Evolutionary conservation across 2,113 vertebrate genomes (phyloP).

Genomic region (Myotis yumanensis): DNA sequence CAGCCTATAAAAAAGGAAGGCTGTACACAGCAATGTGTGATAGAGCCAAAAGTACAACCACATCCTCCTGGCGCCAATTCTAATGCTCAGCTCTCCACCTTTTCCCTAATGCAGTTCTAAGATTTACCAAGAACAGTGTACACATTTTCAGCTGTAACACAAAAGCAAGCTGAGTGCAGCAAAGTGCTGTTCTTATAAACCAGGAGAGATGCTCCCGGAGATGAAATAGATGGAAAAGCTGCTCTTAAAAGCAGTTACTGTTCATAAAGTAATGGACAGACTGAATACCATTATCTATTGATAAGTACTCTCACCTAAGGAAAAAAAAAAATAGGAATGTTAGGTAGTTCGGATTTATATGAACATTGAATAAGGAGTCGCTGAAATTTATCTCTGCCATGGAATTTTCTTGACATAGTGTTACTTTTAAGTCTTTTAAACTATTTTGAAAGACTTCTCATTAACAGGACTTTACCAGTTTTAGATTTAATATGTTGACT

Average conservation of each 20-base stretch:
- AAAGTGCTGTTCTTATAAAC: constrained; percentile 37
- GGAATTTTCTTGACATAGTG: constrained; percentile 38
- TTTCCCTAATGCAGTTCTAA: not conserved
- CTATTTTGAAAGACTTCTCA: constrained; percentile 58
- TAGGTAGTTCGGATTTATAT: constrained; percentile 38
- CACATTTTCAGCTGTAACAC: not conserved
- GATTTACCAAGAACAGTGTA: constrained; percentile 26
- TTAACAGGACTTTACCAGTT: constrained; percentile 54
- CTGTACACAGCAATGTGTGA: not conserved
- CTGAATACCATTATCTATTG: not conserved
- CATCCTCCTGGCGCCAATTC: not conserved
- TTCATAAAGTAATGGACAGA: constrained; percentile 41
- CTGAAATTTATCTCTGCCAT: constrained; percentile 53
- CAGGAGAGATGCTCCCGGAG: not conserved
- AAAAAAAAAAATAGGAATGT: not conserved
- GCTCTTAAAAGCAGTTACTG: constrained; percentile 38
- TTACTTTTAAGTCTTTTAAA: constrained; percentile 62
- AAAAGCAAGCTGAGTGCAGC: not conserved
- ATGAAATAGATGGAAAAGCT: constrained; percentile 4
- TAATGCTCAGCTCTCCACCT: not conserved
- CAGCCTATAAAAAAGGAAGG: constrained; percentile 7
- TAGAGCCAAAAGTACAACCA: not conserved
- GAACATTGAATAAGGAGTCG: not conserved
- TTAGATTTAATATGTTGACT: constrained; percentile 45
- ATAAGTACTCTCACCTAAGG: not conserved